Conservation (phyloP, 1,140 invertebrate species). For the Anoplophora glabripennis region DNA sequence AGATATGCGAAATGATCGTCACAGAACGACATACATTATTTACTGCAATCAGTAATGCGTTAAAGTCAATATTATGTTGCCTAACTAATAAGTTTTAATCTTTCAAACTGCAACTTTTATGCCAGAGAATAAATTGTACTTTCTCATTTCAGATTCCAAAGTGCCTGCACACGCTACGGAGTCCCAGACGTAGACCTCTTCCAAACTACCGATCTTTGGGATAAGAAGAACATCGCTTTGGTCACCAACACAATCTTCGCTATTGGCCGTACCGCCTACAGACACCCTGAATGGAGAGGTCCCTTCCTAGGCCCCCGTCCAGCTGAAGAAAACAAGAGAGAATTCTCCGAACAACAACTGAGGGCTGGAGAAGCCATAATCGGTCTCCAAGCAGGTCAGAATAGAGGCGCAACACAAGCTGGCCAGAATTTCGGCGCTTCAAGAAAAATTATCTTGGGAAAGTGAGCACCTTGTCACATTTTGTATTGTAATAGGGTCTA, state of each 20-base stretch:
- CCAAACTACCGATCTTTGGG: slow-evolving; percentile 91
- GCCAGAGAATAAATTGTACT: neutral
- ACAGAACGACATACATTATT: slow-evolving; percentile 11
- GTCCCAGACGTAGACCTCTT: slow-evolving; percentile 88
- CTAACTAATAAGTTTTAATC: neutral
- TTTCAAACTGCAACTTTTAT: neutral
- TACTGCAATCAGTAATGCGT: neutral
- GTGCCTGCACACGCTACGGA: slow-evolving; percentile 81
- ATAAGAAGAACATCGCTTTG: slow-evolving; percentile 87
- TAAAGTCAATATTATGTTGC: neutral
- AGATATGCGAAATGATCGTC: slow-evolving; percentile 6
- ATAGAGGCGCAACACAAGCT: slow-evolving; percentile 84
- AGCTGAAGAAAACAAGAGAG: slow-evolving; percentile 80
- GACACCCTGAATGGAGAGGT: slow-evolving; percentile 82
- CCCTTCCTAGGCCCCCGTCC: slow-evolving; percentile 78
- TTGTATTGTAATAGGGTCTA: no score
- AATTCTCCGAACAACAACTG: slow-evolving; percentile 86
- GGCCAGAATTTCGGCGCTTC: slow-evolving; percentile 89
- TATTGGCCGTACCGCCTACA: slow-evolving; percentile 82
- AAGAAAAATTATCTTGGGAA: slow-evolving; percentile 79
- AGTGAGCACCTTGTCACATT: slow-evolving; percentile 51
- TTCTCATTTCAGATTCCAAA: slow-evolving; percentile 76
- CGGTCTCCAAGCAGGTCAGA: slow-evolving; percentile 88
- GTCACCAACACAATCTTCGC: slow-evolving; percentile 87
- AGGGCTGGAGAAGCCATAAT: slow-evolving; percentile 81